Evolutionary conservation across 30 jellyfish, hydroid and myxozoan species (phyloP).

Genomic region (Calvadosia cruxmelitensis): DNA sequence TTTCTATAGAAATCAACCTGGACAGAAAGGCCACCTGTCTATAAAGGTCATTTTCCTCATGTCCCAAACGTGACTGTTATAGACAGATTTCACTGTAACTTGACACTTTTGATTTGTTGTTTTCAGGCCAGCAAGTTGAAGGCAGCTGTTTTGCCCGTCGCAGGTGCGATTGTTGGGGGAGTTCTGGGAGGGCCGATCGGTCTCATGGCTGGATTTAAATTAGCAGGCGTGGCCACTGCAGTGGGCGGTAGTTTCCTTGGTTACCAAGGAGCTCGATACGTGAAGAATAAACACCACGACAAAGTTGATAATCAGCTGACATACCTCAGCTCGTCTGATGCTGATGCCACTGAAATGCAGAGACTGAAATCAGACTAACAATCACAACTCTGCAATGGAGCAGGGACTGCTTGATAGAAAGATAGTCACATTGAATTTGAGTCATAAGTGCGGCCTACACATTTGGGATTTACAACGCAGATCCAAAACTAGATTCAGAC

Average conservation of each 20-base stretch:
- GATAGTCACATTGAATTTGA: no score
- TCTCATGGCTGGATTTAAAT: constrained; percentile 87
- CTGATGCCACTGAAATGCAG: background rate
- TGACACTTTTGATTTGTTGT: no score
- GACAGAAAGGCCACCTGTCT: no score
- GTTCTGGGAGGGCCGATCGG: constrained; percentile 97
- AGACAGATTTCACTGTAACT: no score
- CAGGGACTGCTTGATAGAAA: no score
- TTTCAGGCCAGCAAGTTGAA: constrained; percentile 85
- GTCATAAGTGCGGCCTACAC: no score
- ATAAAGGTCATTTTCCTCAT: no score
- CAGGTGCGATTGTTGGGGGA: constrained; percentile 98
- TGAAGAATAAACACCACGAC: constrained; percentile 56
- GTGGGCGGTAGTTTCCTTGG: constrained; percentile 96
- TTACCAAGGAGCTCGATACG: constrained; percentile 67
- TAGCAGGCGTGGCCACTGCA: constrained; percentile 99
- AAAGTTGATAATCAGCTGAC: constrained; percentile 48
- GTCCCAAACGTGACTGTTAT: no score
- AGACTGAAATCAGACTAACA: background rate
- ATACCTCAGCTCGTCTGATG: constrained; percentile 35
- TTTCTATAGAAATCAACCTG: no score
- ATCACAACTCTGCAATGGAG: no score
- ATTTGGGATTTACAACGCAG: no score
- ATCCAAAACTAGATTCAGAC: no score
- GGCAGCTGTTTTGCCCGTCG: constrained; percentile 85